Conservation (phyloP, 2,888 invertebrate species). For the Rapana venosa region DNA sequence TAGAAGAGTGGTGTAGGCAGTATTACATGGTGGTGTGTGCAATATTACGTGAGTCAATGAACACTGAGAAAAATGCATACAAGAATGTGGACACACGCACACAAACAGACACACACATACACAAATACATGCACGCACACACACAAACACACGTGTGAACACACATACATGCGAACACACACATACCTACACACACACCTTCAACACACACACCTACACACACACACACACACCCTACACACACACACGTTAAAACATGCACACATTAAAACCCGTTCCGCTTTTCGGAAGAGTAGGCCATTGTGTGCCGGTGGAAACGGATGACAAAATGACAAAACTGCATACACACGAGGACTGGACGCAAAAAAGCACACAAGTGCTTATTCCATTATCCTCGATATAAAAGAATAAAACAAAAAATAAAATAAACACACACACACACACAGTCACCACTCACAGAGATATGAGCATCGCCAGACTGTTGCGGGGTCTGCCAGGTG, state of each 20-base stretch:
- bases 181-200: neutral
- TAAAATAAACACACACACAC: neutral
- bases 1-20: too few relatives aligned
- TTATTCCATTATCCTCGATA: too few relatives aligned
- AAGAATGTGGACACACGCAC: neutral
- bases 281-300: too few relatives aligned
- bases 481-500: constrained; percentile 77
- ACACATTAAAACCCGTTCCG: too few relatives aligned
- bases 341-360: neutral
- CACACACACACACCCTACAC: neutral
- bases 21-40: too few relatives aligned
- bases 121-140: neutral
- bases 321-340: too few relatives aligned
- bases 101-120: neutral
- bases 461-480: constrained; percentile 76
- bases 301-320: too few relatives aligned
- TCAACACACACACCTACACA: neutral
- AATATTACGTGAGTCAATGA: too few relatives aligned
- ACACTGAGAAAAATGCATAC: too few relatives aligned
- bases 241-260: neutral
- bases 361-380: neutral
- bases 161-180: neutral
- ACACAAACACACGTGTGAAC: neutral
- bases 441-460: constrained; percentile 67
- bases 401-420: too few relatives aligned